A percentile compares a stretch with the other conserved stretches of the same genome.
phyloP scores from a whole-genome alignment of 2,888 invertebrate species.

The Cantharis nigra region DNA sequence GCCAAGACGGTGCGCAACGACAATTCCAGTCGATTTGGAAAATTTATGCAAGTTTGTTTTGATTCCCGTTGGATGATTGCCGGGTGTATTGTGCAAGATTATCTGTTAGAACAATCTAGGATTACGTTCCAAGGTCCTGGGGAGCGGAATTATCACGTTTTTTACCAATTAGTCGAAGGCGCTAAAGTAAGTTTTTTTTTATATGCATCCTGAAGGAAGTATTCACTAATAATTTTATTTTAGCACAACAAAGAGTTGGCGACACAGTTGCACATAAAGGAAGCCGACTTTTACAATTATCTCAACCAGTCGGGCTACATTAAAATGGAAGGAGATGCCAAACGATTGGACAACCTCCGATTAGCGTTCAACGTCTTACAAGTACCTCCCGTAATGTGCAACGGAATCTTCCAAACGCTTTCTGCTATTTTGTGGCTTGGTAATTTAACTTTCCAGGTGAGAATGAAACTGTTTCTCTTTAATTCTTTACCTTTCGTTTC shows the following conservation, averaged over 20 bases:
- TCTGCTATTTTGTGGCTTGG: slow-evolving; percentile 91
- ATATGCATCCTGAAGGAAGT: too few species aligned
- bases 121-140: slow-evolving; percentile 87
- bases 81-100: slow-evolving; percentile 90
- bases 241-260: slow-evolving; percentile 76
- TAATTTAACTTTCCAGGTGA: slow-evolving; percentile 78
- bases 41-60: slow-evolving; percentile 93
- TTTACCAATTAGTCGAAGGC: slow-evolving; percentile 88
- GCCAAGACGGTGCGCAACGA: slow-evolving; percentile 93
- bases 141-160: slow-evolving; percentile 90
- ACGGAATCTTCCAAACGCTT: slow-evolving; percentile 85
- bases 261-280: slow-evolving; percentile 72
- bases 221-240: neutral
- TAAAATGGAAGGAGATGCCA: slow-evolving; percentile 70
- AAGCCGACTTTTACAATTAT: slow-evolving; percentile 80
- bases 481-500: neutral
- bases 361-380: slow-evolving; percentile 88
- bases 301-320: slow-evolving; percentile 79
- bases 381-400: slow-evolving; percentile 83
- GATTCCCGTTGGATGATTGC: slow-evolving; percentile 87
- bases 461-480: neutral
- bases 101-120: slow-evolving; percentile 85
- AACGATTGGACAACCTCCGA: slow-evolving; percentile 80
- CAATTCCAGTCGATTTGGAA: slow-evolving; percentile 92
- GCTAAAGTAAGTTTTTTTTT: slow-evolving; percentile 61